Conservation (phyloP, 2,797 vertebrate species). For the Sebastes nivosus region DNA sequence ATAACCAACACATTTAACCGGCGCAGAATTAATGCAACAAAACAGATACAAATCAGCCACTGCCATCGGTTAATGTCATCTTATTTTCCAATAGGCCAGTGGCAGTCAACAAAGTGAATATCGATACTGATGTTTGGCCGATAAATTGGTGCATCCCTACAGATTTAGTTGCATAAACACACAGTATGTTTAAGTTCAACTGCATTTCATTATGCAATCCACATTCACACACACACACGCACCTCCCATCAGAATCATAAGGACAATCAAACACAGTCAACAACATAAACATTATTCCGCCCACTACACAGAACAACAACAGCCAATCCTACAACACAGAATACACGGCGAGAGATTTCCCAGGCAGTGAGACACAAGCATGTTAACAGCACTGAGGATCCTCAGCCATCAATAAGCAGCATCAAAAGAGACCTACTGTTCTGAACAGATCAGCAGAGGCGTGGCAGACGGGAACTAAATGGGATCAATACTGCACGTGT, state of each 20-base stretch:
- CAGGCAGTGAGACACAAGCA: background rate
- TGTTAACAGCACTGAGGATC: constrained; percentile 15
- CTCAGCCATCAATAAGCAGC: constrained; percentile 19
- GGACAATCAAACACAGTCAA: constrained; percentile 4
- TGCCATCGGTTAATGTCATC: too few species aligned
- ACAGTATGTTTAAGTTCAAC: background rate
- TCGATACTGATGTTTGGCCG: too few species aligned
- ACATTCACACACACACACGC: background rate
- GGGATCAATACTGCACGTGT: constrained; percentile 17
- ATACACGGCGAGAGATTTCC: constrained; percentile 8
- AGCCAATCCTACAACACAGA: background rate
- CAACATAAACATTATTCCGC: background rate
- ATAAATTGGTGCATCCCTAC: too few species aligned
- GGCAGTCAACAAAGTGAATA: too few species aligned
- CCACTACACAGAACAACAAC: background rate
- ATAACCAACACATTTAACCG: too few species aligned
- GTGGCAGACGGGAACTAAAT: background rate
- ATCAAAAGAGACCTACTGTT: constrained; percentile 17
- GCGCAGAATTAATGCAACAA: too few species aligned
- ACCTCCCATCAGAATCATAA: background rate
- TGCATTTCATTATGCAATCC: background rate
- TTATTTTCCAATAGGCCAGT: too few species aligned
- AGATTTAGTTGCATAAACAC: background rate
- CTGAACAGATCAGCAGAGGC: constrained; percentile 11
- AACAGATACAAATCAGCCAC: too few species aligned